phyloP scores from a whole-genome alignment of 2,113 vertebrate species.

The Sturnira hondurensis region DNA sequence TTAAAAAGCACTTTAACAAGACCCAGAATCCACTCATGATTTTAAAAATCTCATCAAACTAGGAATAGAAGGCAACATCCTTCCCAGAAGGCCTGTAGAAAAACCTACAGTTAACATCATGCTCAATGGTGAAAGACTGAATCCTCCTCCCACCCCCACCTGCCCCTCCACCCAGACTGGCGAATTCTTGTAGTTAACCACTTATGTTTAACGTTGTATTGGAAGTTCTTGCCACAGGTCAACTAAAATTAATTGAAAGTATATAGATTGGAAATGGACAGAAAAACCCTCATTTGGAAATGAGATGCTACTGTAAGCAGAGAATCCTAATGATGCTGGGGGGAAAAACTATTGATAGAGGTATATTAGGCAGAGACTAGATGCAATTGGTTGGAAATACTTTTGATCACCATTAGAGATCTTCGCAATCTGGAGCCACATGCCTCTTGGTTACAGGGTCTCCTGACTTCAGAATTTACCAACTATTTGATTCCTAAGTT shows the following conservation, averaged over 20 bases:
- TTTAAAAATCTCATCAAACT: too few relatives aligned
- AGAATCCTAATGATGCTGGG: too few relatives aligned
- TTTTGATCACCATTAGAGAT: not conserved
- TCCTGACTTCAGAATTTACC: not conserved
- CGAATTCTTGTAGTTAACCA: not conserved
- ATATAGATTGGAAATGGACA: too few relatives aligned
- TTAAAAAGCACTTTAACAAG: too few relatives aligned
- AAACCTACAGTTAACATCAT: too few relatives aligned
- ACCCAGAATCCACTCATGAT: too few relatives aligned
- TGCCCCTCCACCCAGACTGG: not conserved
- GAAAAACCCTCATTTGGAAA: too few relatives aligned
- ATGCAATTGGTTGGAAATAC: not conserved
- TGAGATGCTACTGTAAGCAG: too few relatives aligned
- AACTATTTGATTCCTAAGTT: not conserved
- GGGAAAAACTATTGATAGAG: not conserved
- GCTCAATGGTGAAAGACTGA: not conserved
- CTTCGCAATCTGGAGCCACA: not conserved
- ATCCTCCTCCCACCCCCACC: not conserved
- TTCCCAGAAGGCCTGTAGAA: not conserved
- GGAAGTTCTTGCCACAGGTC: too few relatives aligned
- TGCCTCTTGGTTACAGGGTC: not conserved
- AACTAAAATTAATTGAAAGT: too few relatives aligned
- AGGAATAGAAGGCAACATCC: not conserved
- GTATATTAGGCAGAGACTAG: not conserved
- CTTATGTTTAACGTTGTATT: not conserved